These are phyloP conservation scores for Drosophila tsacasi DNA, from an alignment of 1,140 invertebrate species.

Conservation along the genomic window DNA sequence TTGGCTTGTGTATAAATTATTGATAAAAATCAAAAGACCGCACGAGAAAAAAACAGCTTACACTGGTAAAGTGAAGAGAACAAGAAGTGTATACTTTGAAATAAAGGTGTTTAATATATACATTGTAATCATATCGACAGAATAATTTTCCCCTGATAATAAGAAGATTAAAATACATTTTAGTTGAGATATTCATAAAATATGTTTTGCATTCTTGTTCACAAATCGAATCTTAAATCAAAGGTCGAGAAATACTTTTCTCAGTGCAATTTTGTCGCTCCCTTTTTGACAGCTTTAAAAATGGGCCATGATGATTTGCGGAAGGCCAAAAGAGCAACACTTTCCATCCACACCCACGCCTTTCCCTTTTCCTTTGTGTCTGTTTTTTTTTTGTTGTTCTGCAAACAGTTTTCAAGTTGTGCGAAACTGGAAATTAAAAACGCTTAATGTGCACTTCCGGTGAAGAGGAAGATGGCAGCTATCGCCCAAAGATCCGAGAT, in stretches of 20 bases:
- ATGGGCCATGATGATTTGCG: conserved; percentile 47
- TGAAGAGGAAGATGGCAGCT: conserved; percentile 32
- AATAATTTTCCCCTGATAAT: no score
- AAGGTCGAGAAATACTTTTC: not conserved
- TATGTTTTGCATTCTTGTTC: not conserved
- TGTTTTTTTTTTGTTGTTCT: not conserved
- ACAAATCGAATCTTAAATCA: not conserved
- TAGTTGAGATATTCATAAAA: no score
- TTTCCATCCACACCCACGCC: conserved; percentile 47
- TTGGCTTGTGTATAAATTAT: conserved; percentile 3
- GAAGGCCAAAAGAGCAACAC: conserved; percentile 39
- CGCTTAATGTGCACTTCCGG: conserved; percentile 81
- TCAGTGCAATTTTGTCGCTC: not conserved
- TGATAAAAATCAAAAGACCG: conserved; percentile 22
- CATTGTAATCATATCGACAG: not conserved
- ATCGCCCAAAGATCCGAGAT: conserved; percentile 9
- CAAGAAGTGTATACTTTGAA: not conserved
- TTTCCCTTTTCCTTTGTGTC: conserved; percentile 33
- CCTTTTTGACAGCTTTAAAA: conserved; percentile 25
- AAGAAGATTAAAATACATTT: no score
- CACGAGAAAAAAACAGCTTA: not conserved
- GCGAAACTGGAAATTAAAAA: conserved; percentile 78
- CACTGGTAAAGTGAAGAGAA: not conserved
- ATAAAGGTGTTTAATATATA: not conserved
- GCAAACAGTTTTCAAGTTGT: conserved; percentile 70